Base-by-base conservation (phyloP, 2,888 invertebrate species). In the Philopedon plagiatum region DNA sequence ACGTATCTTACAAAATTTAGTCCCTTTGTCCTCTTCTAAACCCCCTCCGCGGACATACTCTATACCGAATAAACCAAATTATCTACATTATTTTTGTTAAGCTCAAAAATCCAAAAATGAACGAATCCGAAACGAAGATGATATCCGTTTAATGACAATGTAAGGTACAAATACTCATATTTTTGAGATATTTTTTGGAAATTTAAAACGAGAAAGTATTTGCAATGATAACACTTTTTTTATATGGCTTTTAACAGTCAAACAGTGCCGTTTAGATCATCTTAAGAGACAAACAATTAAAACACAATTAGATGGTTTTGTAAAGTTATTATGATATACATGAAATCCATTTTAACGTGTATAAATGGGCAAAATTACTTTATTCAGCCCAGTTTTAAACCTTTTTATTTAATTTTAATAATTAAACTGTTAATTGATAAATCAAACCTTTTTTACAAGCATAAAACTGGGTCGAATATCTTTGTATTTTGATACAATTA, bases 321-420 rank as follows among this genome's bases (percentile, higher is more conserved):
- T 23, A 58, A 34, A 26, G 46, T 66, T 66, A 46, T 66, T 66
- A 66, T 66, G 32, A 41, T 39, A 41, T 56, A 64, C 65, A 63
- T 63, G 21, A 18, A 58, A 54, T 29, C 29, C 18, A 51, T 29
- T 29, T 29, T 29, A 51, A 21, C n/a, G 9, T 44, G 19, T 26
- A 51, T 51, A 29, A 49, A 51, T 9, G 29, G 51, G 51, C 18
- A 54, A 29, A n/a, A 13, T 18, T 54, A 54, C 1, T 8, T 26
- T 49, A 49, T 8, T 54, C 39, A 18, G 29, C 9, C 29, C 29
- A 3, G n/a, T 18, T 9, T 29, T 29, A 29, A 18, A 54, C 9
- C 29, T 29, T 29, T 15, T 7, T 3, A 18, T 54, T 29, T 29
- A 29, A n/a, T 32, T 51, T 26, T 11, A 46, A 7, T 13, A 26